phyloP scores from a whole-genome alignment of 2,113 vertebrate genomes.

The Arizona elegans region DNA sequence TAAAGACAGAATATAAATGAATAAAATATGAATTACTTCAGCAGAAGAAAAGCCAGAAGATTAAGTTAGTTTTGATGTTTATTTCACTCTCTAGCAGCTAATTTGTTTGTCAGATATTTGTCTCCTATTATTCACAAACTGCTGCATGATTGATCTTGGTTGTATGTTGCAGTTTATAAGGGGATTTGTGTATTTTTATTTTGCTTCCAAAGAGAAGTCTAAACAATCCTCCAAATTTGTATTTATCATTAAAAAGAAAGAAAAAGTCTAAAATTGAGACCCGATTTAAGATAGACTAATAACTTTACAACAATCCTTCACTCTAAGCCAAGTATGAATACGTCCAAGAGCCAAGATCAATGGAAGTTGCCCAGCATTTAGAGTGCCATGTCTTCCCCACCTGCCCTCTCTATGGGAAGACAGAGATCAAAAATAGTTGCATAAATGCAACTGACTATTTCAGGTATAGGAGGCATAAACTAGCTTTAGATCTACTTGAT shows the following conservation, averaged over 20 bases:
- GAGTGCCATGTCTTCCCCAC: background rate
- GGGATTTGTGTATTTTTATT: background rate
- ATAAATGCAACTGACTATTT: background rate
- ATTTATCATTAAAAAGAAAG: rapidly evolving
- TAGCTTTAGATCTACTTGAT: background rate
- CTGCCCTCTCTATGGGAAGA: background rate
- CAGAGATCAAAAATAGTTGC: background rate
- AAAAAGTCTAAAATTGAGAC: background rate
- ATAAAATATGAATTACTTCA: background rate
- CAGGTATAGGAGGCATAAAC: background rate
- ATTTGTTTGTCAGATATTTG: background rate
- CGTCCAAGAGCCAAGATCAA: background rate
- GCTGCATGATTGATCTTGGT: rapidly evolving
- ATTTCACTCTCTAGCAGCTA: background rate
- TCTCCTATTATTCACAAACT: background rate
- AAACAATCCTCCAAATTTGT: background rate
- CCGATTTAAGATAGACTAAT: background rate
- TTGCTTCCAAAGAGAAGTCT: rapidly evolving
- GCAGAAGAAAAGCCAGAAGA: background rate
- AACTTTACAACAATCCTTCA: rapidly evolving
- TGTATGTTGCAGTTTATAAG: background rate
- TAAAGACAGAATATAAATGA: background rate
- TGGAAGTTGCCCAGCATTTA: background rate
- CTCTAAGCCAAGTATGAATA: background rate
- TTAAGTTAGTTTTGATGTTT: background rate